Evolutionary conservation across 2,113 vertebrate genomes (phyloP).

Genomic region (Pelecanoides urinatrix): DNA sequence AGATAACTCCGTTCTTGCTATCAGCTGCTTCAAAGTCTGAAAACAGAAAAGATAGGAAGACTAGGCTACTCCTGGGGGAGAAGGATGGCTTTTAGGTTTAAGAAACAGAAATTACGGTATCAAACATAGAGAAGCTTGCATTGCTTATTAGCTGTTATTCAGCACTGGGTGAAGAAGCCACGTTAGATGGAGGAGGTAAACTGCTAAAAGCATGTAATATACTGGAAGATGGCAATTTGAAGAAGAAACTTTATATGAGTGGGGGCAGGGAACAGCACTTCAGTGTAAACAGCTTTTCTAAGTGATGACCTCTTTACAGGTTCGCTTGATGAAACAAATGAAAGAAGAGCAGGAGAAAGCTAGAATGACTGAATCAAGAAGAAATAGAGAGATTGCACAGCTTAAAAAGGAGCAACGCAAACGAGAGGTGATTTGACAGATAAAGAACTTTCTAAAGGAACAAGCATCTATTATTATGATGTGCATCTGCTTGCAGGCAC

Average conservation of each 20-base stretch:
- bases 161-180: neutral
- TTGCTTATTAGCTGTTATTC: neutral
- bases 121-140: neutral
- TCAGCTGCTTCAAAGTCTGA: neutral
- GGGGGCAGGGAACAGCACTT: neutral
- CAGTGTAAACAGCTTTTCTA: neutral
- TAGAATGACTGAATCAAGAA: constrained; percentile 84
- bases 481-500: neutral
- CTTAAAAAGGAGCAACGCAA: constrained; percentile 97
- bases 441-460: neutral
- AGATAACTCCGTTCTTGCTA: neutral
- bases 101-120: neutral
- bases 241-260: neutral
- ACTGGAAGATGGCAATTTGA: neutral
- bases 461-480: neutral
- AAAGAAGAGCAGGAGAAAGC: constrained; percentile 96
- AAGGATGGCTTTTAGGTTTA: neutral
- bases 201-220: neutral
- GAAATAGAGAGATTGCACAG: constrained; percentile 92
- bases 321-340: constrained; percentile 97
- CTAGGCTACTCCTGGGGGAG: neutral
- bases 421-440: constrained; percentile 80
- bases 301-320: constrained; percentile 71
- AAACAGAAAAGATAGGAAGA: neutral
- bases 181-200: neutral